These are phyloP conservation scores for Clarias magur DNA, from an alignment of 2,113 vertebrate species.

Conservation along the genomic window DNA sequence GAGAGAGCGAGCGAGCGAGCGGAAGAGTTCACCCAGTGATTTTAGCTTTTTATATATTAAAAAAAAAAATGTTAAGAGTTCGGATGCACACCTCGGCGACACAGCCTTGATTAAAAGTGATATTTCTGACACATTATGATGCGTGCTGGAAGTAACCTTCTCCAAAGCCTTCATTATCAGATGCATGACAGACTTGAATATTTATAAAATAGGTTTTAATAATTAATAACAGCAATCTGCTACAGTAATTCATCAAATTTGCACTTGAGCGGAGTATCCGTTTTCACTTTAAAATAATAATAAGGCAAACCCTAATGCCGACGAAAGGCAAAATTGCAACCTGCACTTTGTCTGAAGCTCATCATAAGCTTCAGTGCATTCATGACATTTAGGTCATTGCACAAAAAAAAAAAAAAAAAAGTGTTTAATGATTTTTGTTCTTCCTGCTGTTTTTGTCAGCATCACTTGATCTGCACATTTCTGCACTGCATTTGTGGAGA, in stretches of 20 bases:
- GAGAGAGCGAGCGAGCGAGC: background rate
- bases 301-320: slow-evolving; percentile 80
- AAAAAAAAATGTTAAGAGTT: slow-evolving; percentile 33
- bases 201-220: slow-evolving; percentile 99
- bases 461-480: slow-evolving; percentile 38
- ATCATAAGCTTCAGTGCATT: slow-evolving; percentile 56
- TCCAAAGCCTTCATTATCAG: slow-evolving; percentile 84
- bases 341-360: slow-evolving; percentile 60
- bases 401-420: slow-evolving; percentile 15
- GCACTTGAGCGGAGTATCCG: slow-evolving; percentile 84
- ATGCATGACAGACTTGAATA: slow-evolving; percentile 98
- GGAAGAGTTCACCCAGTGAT: slow-evolving; percentile 44
- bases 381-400: slow-evolving; percentile 54
- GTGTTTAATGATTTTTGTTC: slow-evolving; percentile 43
- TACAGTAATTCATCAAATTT: slow-evolving; percentile 89
- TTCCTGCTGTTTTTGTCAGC: slow-evolving; percentile 40
- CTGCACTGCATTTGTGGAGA: slow-evolving; percentile 6
- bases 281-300: slow-evolving; percentile 86
- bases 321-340: slow-evolving; percentile 75
- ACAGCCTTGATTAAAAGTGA: slow-evolving; percentile 80
- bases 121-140: slow-evolving; percentile 83
- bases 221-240: slow-evolving; percentile 99
- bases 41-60: slow-evolving; percentile 39
- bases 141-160: slow-evolving; percentile 82
- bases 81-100: slow-evolving; percentile 68